phyloP scores from a whole-genome alignment of 2,113 vertebrate genomes.

The Pantherophis guttatus region DNA sequence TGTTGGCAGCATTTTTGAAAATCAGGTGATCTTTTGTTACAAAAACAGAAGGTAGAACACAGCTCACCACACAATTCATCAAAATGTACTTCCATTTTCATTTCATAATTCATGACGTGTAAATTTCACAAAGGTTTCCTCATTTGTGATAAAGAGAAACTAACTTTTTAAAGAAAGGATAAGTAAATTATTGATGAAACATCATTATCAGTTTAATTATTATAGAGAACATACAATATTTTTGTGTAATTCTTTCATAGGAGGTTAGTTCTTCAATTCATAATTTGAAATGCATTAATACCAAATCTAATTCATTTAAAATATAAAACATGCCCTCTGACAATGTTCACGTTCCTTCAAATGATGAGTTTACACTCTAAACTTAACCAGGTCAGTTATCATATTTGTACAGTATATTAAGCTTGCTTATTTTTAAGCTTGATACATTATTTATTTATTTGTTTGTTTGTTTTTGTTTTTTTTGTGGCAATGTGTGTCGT shows the following conservation, averaged over 20 bases:
- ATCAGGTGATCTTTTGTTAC: background rate
- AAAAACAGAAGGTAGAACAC: background rate
- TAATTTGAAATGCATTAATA: conserved; percentile 54
- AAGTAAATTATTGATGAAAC: background rate
- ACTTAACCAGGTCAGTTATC: background rate
- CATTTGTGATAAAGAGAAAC: background rate
- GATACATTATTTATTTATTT: background rate
- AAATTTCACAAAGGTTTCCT: background rate
- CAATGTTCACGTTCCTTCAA: conserved; percentile 49
- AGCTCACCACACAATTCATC: background rate
- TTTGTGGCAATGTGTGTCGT: background rate
- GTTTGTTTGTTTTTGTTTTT: background rate
- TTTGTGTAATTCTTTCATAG: conserved; percentile 31
- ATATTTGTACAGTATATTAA: background rate
- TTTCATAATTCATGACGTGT: background rate
- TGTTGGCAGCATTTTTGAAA: conserved; percentile 3
- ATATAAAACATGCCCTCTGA: conserved; percentile 47
- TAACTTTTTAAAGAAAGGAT: background rate
- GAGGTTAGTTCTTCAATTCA: conserved; percentile 4
- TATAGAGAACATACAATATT: background rate
- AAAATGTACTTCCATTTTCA: background rate
- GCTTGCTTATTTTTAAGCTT: background rate
- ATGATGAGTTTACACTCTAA: conserved; percentile 7
- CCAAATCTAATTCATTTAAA: conserved; percentile 58
- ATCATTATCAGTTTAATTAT: conserved; percentile 15